Percentiles rank a stretch among this genome's conserved stretches.
phyloP scores from a whole-genome alignment of 2,888 invertebrate genomes.

The Fissipunctia ypsillon region DNA sequence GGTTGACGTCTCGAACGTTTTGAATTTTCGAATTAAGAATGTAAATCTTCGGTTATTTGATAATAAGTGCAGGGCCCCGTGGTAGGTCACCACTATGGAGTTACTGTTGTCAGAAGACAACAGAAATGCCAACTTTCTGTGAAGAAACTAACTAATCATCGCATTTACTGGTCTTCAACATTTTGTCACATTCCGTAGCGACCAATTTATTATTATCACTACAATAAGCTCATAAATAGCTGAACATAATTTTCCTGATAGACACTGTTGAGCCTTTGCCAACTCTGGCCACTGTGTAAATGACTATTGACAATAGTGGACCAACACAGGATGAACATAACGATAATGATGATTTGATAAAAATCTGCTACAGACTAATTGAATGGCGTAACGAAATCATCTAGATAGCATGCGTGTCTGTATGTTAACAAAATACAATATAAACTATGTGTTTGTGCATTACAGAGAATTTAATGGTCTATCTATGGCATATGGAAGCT shows the following conservation, averaged over 20 bases:
- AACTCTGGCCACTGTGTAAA: slow-evolving; percentile 19
- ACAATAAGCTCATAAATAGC: not conserved
- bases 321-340: slow-evolving; percentile 27
- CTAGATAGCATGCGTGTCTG: slow-evolving; percentile 22
- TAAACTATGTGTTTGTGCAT: slow-evolving; percentile 26
- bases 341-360: slow-evolving; percentile 40
- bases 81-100: not conserved
- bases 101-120: not conserved
- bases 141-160: not conserved
- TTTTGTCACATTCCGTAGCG: not conserved
- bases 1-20: slow-evolving; percentile 41
- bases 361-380: slow-evolving; percentile 39
- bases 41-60: slow-evolving; percentile 34
- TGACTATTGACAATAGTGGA: not conserved
- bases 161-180: not conserved
- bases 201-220: not conserved
- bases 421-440: slow-evolving; percentile 21
- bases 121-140: not conserved
- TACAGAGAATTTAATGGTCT: slow-evolving; percentile 28
- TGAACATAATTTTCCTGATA: not conserved
- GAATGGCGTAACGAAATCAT: slow-evolving; percentile 26
- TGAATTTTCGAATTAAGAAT: slow-evolving; percentile 60
- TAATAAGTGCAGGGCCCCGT: not conserved
- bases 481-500: slow-evolving; percentile 41
- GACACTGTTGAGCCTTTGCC: not conserved